Base-by-base conservation (phyloP, 2,888 invertebrate genomes). In the Lasioglossum villosulum region DNA sequence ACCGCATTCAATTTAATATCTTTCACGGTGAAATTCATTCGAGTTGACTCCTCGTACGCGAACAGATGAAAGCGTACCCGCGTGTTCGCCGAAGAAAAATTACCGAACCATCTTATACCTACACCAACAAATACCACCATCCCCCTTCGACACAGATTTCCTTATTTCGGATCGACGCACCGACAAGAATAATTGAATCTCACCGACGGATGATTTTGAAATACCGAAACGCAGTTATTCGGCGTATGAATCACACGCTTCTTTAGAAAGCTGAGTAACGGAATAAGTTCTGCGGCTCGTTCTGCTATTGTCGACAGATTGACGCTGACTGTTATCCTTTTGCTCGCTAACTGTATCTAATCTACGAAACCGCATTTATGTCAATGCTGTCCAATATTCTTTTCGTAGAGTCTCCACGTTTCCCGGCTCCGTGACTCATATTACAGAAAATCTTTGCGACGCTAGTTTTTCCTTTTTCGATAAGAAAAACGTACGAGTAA, bases 231-330 rank as follows among this genome's bases (percentile, higher is more conserved):
- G 39, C n/a, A 56, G 63, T 82, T 59, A 45, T 70, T n/a, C 30
- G 3, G 6, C n/a, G 34, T 59, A 77, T 23, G 59, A 81, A 71
- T 71, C n/a, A 30, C 23, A 34, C 45, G 16, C 48, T 45, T 23
- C 56, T 37, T 23, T 84, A 45, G 78, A 72, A 84, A 84, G 63
- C 68, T 56, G 75, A 66, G 72, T 84, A 84, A 85, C 73, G 63
- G 77, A 78, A 86, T 81, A 77, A 85, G 70, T 75, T 78, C 74
- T 70, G 77, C 76, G 75, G 70, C 63, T 45, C 77, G 75, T 84
- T 84, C 78, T 66, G 80, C 75, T 80, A 80, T 74, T 86, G 71
- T 86, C 86, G 71, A 78, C 66, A 48, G 77, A 75, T 85, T 80
- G 63, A 86, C 86, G 81, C 74, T 34, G 52, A 80, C 86, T 85